A percentile compares a stretch with the other conserved stretches of the same genome.
Evolutionary conservation across 30 jellyfish, hydroid and myxozoan genomes (phyloP).

Genomic region (Nemopilema nomurai): DNA sequence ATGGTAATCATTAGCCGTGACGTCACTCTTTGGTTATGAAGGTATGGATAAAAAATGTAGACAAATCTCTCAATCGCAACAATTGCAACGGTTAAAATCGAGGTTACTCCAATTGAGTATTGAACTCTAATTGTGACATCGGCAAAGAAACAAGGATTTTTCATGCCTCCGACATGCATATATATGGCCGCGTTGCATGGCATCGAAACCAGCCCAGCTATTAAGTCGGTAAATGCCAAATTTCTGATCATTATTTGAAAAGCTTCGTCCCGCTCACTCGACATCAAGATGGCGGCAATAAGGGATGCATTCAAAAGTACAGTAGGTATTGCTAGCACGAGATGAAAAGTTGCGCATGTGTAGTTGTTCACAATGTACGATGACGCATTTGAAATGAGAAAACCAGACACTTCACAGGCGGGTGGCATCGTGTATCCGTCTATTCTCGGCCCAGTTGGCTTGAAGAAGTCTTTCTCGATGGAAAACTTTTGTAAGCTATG

Average conservation of each 20-base stretch:
- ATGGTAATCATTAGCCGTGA: not conserved
- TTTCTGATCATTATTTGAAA: not conserved
- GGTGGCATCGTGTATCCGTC: too few species aligned
- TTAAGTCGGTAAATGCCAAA: not conserved
- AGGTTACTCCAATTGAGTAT: not conserved
- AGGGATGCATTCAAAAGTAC: not conserved
- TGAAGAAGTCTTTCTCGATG: too few species aligned
- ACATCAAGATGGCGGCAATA: not conserved
- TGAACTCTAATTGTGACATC: not conserved
- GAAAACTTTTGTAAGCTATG: too few species aligned
- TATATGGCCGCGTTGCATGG: not conserved
- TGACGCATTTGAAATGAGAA: not conserved
- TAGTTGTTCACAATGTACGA: not conserved
- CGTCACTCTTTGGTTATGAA: not conserved
- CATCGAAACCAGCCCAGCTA: not conserved
- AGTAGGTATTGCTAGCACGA: not conserved
- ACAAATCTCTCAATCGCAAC: not conserved
- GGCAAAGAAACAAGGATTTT: not conserved
- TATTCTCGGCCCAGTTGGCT: too few species aligned
- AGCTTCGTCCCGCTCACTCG: not conserved
- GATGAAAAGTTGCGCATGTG: not conserved
- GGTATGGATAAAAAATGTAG: not conserved
- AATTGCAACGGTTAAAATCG: not conserved
- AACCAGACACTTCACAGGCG: not conserved
- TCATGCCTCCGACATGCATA: not conserved